Base-by-base conservation (phyloP, 2,797 vertebrate species). In the Parauchenoglanis punctatus region DNA sequence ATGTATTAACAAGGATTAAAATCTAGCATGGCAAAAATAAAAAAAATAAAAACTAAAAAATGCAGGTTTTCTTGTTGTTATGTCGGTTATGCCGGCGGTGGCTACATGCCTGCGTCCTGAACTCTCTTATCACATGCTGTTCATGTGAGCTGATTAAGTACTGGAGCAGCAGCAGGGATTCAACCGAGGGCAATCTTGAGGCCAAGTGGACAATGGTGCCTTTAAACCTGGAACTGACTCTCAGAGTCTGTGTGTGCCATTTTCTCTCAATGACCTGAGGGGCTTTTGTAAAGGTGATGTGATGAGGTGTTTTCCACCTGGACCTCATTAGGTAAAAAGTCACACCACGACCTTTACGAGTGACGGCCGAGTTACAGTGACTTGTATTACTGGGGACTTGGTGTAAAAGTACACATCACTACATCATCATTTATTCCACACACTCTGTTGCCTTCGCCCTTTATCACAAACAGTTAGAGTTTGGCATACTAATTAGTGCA, bases 381-480 rank as follows among this genome's bases (percentile, higher is more conserved):
- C 67, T 67, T 68, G 81, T 83, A 68, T 54, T 68, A 70, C 46
- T 54, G 63, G 63, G 63, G 63, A 68, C 63, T 82, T 49, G 63
- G 81, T 68, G 63, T 70, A 70, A 83, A 83, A 83, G 81, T 54
- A 83, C 81, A 52, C 81, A 82, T 65, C 81, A 67, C 63, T 83
- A 68, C 81, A 68, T 54, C 46, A 68, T 83, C 81, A 68, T 83
- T 83, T 83, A 83, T 83, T 83, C 81, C 18, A 54, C 46, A 35
- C 63, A 68, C 49, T 52, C 63, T 54, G 5, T 54, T 54, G 46
- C 65, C 63, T 83, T 68, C 65, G 81, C 49, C 81, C 81, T 83
- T 83, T 83, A 52, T 94, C 93, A 94, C 93, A 93, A 94, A 93
- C 92, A 92, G 94, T 93, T 94, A 93, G 93, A 95, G 94, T 94